These are phyloP conservation scores for Lymantria monacha DNA, from an alignment of 2,888 invertebrate genomes.

Conservation along the genomic window DNA sequence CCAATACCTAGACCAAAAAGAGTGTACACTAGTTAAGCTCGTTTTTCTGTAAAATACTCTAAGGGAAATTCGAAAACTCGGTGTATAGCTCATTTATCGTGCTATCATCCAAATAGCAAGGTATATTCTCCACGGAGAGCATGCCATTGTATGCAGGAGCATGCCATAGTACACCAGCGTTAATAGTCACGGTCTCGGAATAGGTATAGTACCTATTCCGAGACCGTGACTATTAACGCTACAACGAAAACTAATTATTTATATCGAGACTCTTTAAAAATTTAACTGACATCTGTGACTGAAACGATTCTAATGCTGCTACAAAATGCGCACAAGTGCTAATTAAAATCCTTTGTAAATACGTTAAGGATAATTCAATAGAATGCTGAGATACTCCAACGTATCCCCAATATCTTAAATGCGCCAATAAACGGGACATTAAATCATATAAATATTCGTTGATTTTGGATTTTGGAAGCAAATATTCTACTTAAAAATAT, in stretches of 20 bases:
- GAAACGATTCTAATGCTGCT: conserved; percentile 25
- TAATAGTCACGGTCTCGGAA: too few relatives aligned
- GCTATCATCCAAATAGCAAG: neutral
- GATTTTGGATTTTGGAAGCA: conserved; percentile 72
- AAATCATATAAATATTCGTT: conserved; percentile 78
- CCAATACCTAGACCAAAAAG: too few relatives aligned
- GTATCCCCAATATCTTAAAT: conserved; percentile 35
- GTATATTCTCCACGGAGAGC: too few relatives aligned
- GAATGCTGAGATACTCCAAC: conserved; percentile 21
- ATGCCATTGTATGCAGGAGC: too few relatives aligned
- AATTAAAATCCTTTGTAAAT: conserved; percentile 28
- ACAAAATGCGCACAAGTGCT: conserved; percentile 37
- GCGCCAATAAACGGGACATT: conserved; percentile 54
- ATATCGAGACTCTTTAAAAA: neutral
- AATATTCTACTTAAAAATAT: conserved; percentile 59
- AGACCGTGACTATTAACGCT: too few relatives aligned
- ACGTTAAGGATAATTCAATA: conserved; percentile 22
- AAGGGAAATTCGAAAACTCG: too few relatives aligned
- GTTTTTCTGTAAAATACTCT: too few relatives aligned
- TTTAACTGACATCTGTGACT: conserved; percentile 10
- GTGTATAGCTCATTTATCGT: neutral
- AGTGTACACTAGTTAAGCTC: too few relatives aligned
- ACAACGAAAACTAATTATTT: too few relatives aligned
- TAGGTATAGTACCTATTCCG: too few relatives aligned
- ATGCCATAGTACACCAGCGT: too few relatives aligned